These are phyloP conservation scores for Xenopus laevis DNA, from an alignment of 2,113 vertebrate species.

Conservation along the genomic window DNA sequence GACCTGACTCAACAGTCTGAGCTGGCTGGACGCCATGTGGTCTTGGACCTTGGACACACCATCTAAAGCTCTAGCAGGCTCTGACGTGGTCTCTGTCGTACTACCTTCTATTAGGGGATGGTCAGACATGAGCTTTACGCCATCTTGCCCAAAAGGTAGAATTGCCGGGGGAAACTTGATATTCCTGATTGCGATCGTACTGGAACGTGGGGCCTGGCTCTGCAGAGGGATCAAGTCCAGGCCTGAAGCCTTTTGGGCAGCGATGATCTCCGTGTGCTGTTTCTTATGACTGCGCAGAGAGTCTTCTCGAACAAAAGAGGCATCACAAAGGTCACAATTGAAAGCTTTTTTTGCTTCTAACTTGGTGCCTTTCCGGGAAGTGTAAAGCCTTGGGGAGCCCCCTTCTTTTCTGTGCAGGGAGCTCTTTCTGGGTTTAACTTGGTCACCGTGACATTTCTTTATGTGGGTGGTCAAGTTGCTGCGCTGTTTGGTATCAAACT, in stretches of 20 bases:
- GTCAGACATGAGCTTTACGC: conserved; percentile 84
- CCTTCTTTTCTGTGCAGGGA: conserved; percentile 53
- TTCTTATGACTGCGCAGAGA: conserved; percentile 90
- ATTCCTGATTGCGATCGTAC: not conserved
- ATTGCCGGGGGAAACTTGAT: conserved; percentile 56
- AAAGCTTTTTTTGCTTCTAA: conserved; percentile 86
- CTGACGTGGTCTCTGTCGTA: not conserved
- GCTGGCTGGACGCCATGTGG: conserved; percentile 63
- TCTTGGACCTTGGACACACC: conserved; percentile 58
- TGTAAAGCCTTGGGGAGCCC: conserved; percentile 58
- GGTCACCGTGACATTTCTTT: conserved; percentile 80
- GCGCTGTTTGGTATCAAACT: conserved; percentile 90
- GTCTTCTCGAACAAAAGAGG: conserved; percentile 90
- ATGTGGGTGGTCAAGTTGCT: conserved; percentile 89
- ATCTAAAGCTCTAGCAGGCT: conserved; percentile 54
- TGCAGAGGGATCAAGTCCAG: conserved; percentile 68
- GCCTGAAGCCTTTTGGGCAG: conserved; percentile 49
- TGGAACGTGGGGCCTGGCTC: conserved; percentile 47
- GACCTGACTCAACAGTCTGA: conserved; percentile 85
- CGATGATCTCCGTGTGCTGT: conserved; percentile 74
- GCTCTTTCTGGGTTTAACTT: conserved; percentile 54
- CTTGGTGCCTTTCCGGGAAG: conserved; percentile 79
- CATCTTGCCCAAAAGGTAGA: conserved; percentile 65
- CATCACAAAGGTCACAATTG: conserved; percentile 79
- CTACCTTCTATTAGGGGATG: conserved; percentile 49